A percentile compares a stretch with the other conserved stretches of the same genome.
Evolutionary conservation across 2,113 vertebrate species (phyloP).

Genomic region (Abramis brama): DNA sequence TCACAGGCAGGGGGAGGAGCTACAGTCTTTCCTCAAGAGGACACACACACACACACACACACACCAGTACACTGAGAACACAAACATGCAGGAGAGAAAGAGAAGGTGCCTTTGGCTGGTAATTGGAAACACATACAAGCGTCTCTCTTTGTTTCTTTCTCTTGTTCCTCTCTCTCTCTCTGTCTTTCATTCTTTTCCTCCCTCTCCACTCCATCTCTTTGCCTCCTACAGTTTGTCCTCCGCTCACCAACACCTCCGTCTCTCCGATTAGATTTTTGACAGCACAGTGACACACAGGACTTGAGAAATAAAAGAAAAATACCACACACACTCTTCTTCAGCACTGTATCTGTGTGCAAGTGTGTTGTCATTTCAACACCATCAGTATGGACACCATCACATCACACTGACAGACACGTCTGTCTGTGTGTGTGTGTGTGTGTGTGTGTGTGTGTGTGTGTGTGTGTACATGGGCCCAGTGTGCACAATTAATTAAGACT

Average conservation of each 20-base stretch:
- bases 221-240: conserved; percentile 39
- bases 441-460: not conserved
- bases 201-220: conserved; percentile 34
- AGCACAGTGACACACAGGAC: conserved; percentile 66
- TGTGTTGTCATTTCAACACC: conserved; percentile 56
- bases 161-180: not conserved
- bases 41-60: not conserved
- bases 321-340: conserved; percentile 22
- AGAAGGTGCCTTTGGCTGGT: conserved; percentile 80
- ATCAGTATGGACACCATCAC: conserved; percentile 67
- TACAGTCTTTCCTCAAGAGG: conserved; percentile 49
- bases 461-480: conserved; percentile 56
- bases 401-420: conserved; percentile 54
- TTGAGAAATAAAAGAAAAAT: conserved; percentile 64
- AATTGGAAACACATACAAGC: conserved; percentile 80
- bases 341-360: not conserved
- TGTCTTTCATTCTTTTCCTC: not conserved
- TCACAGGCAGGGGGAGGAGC: conserved; percentile 56
- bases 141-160: conserved; percentile 63
- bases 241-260: not conserved
- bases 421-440: not conserved
- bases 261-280: conserved; percentile 74
- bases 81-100: conserved; percentile 4
- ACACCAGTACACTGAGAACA: conserved; percentile 40
- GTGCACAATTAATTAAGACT: conserved; percentile 77